phyloP scores from a whole-genome alignment of 92 coral and sea anemone genomes.

The Zoanthus sociatus region DNA sequence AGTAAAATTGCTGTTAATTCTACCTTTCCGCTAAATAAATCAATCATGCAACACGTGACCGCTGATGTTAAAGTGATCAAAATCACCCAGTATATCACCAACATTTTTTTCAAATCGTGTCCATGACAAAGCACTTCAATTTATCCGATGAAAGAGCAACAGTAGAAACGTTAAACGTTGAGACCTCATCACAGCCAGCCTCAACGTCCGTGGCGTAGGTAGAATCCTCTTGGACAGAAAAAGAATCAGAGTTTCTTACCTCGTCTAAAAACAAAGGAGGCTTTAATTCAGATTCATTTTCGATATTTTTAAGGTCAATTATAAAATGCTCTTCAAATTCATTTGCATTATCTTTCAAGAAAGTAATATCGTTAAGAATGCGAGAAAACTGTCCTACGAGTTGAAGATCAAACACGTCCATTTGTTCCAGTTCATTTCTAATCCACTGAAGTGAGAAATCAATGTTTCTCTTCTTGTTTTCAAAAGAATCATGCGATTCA shows the following conservation, averaged over 20 bases:
- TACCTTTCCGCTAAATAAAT: too few relatives aligned
- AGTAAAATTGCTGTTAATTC: too few relatives aligned
- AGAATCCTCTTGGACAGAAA: constrained; percentile 29
- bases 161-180: neutral
- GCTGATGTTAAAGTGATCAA: too few relatives aligned
- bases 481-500: constrained; percentile 6
- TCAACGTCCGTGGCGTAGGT: constrained; percentile 19
- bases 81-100: too few relatives aligned
- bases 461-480: constrained; percentile 60
- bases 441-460: constrained; percentile 66
- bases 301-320: constrained; percentile 13
- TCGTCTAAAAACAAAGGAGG: constrained; percentile 15
- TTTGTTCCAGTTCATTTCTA: constrained; percentile 52
- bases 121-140: constrained; percentile 40
- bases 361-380: constrained; percentile 15
- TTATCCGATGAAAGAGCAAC: neutral
- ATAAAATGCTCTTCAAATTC: constrained; percentile 18
- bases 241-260: neutral
- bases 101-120: neutral
- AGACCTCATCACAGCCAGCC: constrained; percentile 22
- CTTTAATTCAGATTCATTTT: neutral
- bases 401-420: constrained; percentile 41
- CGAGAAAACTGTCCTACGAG: constrained; percentile 18
- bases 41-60: too few relatives aligned
- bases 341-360: constrained; percentile 29